Evolutionary conservation across 2,888 invertebrate species (phyloP).

Genomic region (Geophilus truncorum): DNA sequence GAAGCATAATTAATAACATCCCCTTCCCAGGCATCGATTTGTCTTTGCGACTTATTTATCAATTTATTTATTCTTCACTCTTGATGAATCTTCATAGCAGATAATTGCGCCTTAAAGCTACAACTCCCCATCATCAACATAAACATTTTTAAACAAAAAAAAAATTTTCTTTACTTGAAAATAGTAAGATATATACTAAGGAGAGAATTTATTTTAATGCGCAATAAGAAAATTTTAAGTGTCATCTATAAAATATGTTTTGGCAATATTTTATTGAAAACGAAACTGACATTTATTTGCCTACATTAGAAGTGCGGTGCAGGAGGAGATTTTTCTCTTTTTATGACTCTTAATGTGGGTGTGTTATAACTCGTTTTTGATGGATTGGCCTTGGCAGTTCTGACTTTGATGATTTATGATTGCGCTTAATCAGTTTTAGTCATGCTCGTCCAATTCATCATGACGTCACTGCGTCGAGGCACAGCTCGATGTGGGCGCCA

Average conservation of each 20-base stretch:
- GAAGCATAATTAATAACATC: constrained; percentile 13
- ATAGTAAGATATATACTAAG: neutral
- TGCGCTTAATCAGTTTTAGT: neutral
- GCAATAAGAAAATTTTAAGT: neutral
- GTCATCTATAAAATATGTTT: neutral
- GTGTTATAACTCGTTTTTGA: neutral
- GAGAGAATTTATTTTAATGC: neutral
- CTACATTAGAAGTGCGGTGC: neutral
- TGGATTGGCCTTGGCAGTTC: neutral
- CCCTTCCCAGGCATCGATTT: constrained; percentile 4
- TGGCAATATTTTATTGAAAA: neutral
- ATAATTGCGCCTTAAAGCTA: neutral
- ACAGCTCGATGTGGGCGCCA: neutral
- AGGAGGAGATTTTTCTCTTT: neutral
- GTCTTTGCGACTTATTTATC: constrained; percentile 25
- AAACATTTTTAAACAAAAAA: no score
- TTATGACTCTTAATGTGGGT: neutral
- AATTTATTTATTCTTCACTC: constrained; percentile 13
- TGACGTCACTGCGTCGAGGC: neutral
- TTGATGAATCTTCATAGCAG: neutral
- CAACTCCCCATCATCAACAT: neutral
- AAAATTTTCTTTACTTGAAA: neutral
- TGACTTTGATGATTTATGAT: neutral
- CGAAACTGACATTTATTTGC: neutral
- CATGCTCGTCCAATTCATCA: neutral